These are phyloP conservation scores for Leptocoma aspasia DNA, from an alignment of 2,113 vertebrate species.

Conservation along the genomic window DNA sequence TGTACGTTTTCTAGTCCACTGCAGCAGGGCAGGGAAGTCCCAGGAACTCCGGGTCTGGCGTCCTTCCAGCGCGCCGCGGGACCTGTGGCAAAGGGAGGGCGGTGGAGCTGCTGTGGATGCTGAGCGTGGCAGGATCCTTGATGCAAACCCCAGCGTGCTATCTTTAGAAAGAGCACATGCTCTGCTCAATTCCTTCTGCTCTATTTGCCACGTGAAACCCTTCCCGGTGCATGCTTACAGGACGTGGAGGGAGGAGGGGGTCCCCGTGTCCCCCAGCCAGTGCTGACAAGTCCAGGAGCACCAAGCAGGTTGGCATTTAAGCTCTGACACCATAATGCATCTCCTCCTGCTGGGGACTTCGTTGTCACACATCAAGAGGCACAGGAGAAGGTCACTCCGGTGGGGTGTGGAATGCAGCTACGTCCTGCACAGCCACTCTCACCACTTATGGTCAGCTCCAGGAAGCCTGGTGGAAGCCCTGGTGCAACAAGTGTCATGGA, in stretches of 20 bases:
- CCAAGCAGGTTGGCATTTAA: neutral
- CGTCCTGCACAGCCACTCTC: neutral
- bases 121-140: neutral
- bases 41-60: neutral
- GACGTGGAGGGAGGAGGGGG: neutral
- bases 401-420: neutral
- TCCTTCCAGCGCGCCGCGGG: accelerated
- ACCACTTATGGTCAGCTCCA: neutral
- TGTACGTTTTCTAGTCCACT: neutral
- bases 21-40: neutral
- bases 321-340: accelerated
- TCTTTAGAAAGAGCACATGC: conserved; percentile 63
- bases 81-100: accelerated
- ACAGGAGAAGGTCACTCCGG: neutral
- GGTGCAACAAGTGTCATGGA: neutral
- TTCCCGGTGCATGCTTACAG: neutral
- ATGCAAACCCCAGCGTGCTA: neutral
- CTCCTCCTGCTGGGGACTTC: neutral
- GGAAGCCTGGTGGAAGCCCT: neutral
- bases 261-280: neutral
- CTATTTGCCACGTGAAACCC: conserved; percentile 38
- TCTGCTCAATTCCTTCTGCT: conserved; percentile 52
- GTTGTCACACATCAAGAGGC: neutral
- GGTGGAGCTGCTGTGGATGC: neutral
- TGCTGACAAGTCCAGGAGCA: neutral